Evolutionary conservation across 2,888 invertebrate genomes (phyloP).

Genomic region (Dromius quadrimaculatus): DNA sequence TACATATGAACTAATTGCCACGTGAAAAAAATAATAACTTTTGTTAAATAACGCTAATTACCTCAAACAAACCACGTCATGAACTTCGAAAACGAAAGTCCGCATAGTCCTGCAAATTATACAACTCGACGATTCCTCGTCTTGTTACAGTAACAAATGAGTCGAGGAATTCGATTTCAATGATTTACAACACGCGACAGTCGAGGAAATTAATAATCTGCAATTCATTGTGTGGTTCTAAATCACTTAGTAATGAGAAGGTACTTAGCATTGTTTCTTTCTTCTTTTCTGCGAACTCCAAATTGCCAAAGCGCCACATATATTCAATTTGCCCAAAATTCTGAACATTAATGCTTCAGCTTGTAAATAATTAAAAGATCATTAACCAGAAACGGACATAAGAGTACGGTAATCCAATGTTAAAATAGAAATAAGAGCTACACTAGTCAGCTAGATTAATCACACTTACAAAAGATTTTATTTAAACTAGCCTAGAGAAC

Average conservation of each 20-base stretch:
- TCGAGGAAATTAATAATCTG: conserved; percentile 14
- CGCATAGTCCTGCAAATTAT: conserved; percentile 14
- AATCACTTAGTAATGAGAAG: conserved; percentile 4
- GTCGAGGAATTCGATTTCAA: conserved; percentile 27
- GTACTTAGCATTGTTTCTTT: too few species aligned
- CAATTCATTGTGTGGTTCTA: not conserved
- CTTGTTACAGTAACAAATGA: conserved; percentile 30
- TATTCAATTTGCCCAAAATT: conserved; percentile 20
- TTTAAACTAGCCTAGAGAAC: conserved; percentile 29
- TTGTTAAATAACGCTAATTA: conserved; percentile 26
- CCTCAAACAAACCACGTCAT: conserved; percentile 5
- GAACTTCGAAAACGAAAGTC: conserved; percentile 21
- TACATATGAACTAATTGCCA: too few species aligned
- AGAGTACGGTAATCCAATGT: not conserved
- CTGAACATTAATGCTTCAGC: not conserved
- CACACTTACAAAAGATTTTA: conserved; percentile 33
- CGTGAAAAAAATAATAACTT: conserved; percentile 24
- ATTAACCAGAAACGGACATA: conserved; percentile 25
- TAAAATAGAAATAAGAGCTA: conserved; percentile 16
- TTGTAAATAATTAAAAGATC: conserved; percentile 40
- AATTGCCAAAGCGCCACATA: too few species aligned
- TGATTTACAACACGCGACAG: conserved; percentile 25
- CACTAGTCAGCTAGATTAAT: conserved; percentile 37
- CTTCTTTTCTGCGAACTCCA: too few species aligned
- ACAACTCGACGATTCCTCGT: conserved; percentile 19